Evolutionary conservation across 35 echinoderm and acorn worm genomes (phyloP), one percentile per base, ranked within the genome.

Genomic region (Hemicentrotus pulcherrimus): DNA sequence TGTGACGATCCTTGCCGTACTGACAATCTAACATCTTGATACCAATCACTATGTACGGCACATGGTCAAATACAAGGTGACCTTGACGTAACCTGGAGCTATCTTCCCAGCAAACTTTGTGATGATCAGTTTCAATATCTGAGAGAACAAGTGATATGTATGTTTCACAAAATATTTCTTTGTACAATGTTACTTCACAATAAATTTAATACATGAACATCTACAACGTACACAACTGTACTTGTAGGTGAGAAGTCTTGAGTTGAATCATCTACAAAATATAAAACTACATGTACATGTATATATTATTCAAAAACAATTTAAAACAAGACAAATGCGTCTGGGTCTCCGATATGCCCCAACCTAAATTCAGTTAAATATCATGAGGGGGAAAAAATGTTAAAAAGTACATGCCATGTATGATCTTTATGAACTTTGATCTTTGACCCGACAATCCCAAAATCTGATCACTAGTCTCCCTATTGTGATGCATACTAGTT

Each of bases 91-190:
- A n/a, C 48, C 46, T 93, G 5, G 91, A 31, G 48, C 46, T 58
- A 16, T 93, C 91, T 58, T 93, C 91, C 91, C 91, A 93, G 91
- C 91, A 93, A 13, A 93, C 46, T n/a, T 93, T 93, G 14, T 93
- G 91, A 31, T 93, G 45, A 31, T 47, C 91, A 47, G 19, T 8
- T 47, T 31, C 48, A 31, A 50, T 46, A 31, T 58, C 91, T 93
- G 91, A 47, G 45, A 90, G 14, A 46, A 13, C 91, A 47, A 50
- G 12, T 9, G 24, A 31, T 13, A 50, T 50, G 16, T 47, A 16
- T 92, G 32, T 32, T 9, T 31, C 14, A 35, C 32, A 90, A 31
- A 90, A 90, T 14, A 24, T 15, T 31, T 90, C 24, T 41, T 41
- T 41, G 35, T 41, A 90, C 15, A 90, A 31, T 14, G 22, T 24